Base-by-base conservation (phyloP, 2,888 invertebrate genomes). In the Eupithecia inturbata region DNA sequence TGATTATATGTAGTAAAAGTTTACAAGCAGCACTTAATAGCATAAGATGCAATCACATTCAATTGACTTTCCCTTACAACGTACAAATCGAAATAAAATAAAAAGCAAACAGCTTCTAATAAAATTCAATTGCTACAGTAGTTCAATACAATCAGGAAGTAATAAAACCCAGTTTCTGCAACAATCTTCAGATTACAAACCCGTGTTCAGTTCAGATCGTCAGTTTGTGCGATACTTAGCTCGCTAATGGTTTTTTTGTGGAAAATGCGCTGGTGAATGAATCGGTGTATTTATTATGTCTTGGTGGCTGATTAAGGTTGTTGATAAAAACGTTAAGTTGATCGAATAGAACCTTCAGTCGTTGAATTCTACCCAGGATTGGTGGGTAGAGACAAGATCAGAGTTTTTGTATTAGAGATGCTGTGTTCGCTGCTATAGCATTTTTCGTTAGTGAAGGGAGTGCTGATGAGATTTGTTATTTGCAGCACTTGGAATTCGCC, bases 131-230 rank as follows among this genome's bases (percentile, higher is more conserved):
- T 45, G 62, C 70, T 10, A 31, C 31, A 31, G 31, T 57, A 57
- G 57, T 62, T 31, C 62, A 31, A 62, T 67, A 45, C 70, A 75
- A 77, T 75, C 74, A 73, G 79, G 80, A 80, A 79, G 73, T 70
- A 75, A 75, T 77, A 76, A 77, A 79, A 74, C 68, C 64, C 62
- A 70, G 76, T 72, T 79, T 77, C 73, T 74, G 74, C 72, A 79
- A 77, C 78, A 76, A 77, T 74, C 77, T 73, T 77, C 57, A 78
- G 74, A 80, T 79, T 77, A 76, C 75, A 71, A 72, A 68, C 75
- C 67, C 66, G 66, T 36, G 36, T 68, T 39, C 68, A 69, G 70
- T 67, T 57, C 4, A 76, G 72, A 78, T 72, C 71, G 76, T 39
- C 57, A 71, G 75, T 77, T 77, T 74, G 67, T 68, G 70, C 28